Conservation (phyloP, 2,797 vertebrate genomes). For the Sebastes nivosus region DNA sequence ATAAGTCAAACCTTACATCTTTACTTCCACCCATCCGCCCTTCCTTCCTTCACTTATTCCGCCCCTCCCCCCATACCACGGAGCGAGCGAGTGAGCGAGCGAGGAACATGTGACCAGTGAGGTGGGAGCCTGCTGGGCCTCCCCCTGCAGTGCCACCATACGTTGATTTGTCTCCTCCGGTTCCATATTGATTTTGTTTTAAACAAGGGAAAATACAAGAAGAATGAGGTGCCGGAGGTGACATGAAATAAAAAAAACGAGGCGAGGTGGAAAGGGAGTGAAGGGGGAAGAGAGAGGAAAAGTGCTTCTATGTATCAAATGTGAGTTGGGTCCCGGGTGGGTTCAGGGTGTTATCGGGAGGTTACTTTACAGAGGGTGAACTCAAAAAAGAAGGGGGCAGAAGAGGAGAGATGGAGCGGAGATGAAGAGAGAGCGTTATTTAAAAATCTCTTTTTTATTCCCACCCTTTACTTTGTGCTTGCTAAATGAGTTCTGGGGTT, state of each 20-base stretch:
- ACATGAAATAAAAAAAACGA: constrained; percentile 57
- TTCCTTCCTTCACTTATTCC: constrained; percentile 33
- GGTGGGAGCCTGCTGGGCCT: constrained; percentile 60
- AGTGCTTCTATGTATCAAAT: constrained; percentile 62
- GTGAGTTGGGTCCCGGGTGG: constrained; percentile 49
- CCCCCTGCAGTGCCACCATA: constrained; percentile 64
- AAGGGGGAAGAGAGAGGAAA: constrained; percentile 35
- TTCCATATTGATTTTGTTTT: constrained; percentile 84
- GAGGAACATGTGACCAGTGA: constrained; percentile 65
- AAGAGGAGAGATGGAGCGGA: constrained; percentile 14
- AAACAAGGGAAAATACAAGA: constrained; percentile 82
- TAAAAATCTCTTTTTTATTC: constrained; percentile 60
- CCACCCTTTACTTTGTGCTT: constrained; percentile 52
- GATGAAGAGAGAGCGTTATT: constrained; percentile 49
- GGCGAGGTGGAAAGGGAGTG: constrained; percentile 17
- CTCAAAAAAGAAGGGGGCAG: constrained; percentile 36
- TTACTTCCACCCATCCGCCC: constrained; percentile 57
- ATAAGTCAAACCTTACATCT: constrained; percentile 76
- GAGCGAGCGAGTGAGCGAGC: constrained; percentile 22
- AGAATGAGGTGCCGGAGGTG: constrained; percentile 78
- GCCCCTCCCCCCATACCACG: constrained; percentile 22
- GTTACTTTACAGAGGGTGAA: constrained; percentile 49
- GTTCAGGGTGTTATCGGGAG: constrained; percentile 57
- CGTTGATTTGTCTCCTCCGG: constrained; percentile 81
- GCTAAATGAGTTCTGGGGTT: constrained; percentile 65